These are phyloP conservation scores for Apamea epomidion DNA, from an alignment of 2,888 invertebrate genomes.

Conservation along the genomic window DNA sequence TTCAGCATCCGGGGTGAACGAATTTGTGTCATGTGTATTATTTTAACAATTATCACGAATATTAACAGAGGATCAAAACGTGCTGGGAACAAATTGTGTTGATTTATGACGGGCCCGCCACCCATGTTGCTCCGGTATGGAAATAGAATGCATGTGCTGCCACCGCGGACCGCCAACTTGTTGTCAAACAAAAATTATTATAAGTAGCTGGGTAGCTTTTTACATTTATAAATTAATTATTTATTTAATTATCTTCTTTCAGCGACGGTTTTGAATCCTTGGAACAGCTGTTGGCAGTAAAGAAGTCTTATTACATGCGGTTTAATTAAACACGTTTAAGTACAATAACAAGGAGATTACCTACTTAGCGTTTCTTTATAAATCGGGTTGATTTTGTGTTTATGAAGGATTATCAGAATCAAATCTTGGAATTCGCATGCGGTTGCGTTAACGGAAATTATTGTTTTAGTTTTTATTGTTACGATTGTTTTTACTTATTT, in stretches of 20 bases:
- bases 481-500: neutral
- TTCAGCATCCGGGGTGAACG: conserved; percentile 68
- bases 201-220: conserved; percentile 15
- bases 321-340: neutral
- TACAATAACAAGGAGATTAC: neutral
- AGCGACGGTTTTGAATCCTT: neutral
- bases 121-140: conserved; percentile 79
- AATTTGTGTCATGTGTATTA: conserved; percentile 67
- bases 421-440: neutral
- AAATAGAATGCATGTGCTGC: conserved; percentile 80
- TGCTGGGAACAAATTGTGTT: conserved; percentile 87
- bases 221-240: conserved; percentile 35
- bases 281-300: neutral
- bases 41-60: conserved; percentile 77
- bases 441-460: neutral
- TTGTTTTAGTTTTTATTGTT: neutral
- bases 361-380: neutral
- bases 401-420: too few species aligned
- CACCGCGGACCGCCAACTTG: conserved; percentile 59
- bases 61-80: conserved; percentile 72
- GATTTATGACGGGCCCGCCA: conserved; percentile 82
- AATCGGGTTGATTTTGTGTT: neutral
- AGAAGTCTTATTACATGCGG: neutral
- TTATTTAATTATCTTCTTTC: neutral
- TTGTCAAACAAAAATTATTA: conserved; percentile 55